Conservation (phyloP, 2,797 vertebrate species). For the Lateolabrax maculatus region DNA sequence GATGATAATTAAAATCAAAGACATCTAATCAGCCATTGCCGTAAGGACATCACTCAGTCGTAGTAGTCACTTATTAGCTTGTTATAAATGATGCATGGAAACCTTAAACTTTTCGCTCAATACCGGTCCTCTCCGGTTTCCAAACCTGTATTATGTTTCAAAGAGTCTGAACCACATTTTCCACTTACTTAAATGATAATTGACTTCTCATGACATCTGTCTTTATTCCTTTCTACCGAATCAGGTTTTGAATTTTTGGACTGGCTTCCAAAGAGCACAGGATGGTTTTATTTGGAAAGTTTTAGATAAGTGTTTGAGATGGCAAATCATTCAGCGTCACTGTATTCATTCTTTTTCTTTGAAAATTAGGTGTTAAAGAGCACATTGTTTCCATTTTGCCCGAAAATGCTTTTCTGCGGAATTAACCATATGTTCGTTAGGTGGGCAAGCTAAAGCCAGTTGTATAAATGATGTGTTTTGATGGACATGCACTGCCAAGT, state of each 20-base stretch:
- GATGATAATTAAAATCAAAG: slow-evolving; percentile 63
- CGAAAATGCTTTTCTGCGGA: slow-evolving; percentile 7
- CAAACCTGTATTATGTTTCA: slow-evolving; percentile 58
- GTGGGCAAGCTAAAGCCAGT: slow-evolving; percentile 21
- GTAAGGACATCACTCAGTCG: slow-evolving; percentile 26
- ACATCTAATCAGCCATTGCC: slow-evolving; percentile 51
- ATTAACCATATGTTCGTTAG: slow-evolving; percentile 33
- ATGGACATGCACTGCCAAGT: slow-evolving; percentile 51
- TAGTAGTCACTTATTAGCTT: slow-evolving; percentile 49
- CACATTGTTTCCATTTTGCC: slow-evolving; percentile 58
- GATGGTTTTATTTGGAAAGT: slow-evolving; percentile 69
- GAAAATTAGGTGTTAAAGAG: slow-evolving; percentile 61
- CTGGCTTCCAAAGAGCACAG: slow-evolving; percentile 42
- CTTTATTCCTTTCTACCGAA: slow-evolving; percentile 61
- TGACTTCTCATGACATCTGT: slow-evolving; percentile 65
- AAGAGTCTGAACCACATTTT: slow-evolving; percentile 63
- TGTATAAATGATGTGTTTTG: slow-evolving; percentile 57
- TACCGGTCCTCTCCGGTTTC: slow-evolving; percentile 50
- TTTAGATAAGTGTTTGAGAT: slow-evolving; percentile 56
- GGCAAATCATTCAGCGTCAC: slow-evolving; percentile 53
- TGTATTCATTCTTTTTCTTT: slow-evolving; percentile 17
- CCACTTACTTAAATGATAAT: slow-evolving; percentile 64
- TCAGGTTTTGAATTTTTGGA: slow-evolving; percentile 46
- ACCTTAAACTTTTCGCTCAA: slow-evolving; percentile 40
- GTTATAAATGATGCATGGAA: slow-evolving; percentile 59